Conservation (phyloP, 2,888 invertebrate genomes). For the Barypeithes pellucidus region DNA sequence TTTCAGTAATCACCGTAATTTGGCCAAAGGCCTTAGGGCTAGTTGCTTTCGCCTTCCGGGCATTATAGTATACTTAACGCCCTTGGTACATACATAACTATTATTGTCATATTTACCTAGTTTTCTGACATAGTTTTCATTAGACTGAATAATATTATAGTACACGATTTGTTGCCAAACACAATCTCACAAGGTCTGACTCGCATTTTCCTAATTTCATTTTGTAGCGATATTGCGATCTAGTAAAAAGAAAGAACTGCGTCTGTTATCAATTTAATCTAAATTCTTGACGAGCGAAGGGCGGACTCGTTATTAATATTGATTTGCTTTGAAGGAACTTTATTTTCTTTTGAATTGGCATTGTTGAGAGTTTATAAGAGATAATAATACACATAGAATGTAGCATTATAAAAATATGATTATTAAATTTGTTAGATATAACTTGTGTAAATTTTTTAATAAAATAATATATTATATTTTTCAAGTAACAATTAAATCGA, state of each 20-base stretch:
- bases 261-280: conserved; percentile 6
- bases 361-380: neutral
- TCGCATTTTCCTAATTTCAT: neutral
- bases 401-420: neutral
- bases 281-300: conserved; percentile 1
- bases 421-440: neutral
- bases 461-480: too few species aligned
- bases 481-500: too few species aligned
- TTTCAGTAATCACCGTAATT: too few species aligned
- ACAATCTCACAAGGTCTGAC: neutral
- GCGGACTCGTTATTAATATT: conserved; percentile 1
- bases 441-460: neutral
- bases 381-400: neutral
- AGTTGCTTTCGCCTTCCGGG: too few species aligned
- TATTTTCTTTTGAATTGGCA: conserved; percentile 1
- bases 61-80: too few species aligned
- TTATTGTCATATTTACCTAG: too few species aligned
- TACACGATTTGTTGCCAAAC: too few species aligned
- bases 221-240: neutral
- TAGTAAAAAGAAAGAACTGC: neutral
- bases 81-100: too few species aligned
- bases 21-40: too few species aligned
- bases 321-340: conserved; percentile 5
- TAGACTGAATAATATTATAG: too few species aligned
- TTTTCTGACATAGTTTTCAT: too few species aligned